Conservation (phyloP, 2,797 vertebrate species). For the Spinus pinus region DNA sequence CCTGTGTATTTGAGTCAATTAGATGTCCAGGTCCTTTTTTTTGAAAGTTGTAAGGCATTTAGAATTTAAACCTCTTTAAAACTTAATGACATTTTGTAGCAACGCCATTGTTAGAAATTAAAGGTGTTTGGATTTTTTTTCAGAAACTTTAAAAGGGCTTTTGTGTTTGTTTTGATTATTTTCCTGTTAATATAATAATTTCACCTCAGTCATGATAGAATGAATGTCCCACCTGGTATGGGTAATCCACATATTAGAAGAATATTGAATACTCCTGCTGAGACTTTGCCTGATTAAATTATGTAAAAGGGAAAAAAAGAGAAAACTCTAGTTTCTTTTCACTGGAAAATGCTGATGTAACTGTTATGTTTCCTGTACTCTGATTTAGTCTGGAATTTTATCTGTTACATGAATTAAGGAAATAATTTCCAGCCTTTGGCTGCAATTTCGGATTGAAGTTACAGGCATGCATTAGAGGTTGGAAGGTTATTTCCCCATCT, state of each 20-base stretch:
- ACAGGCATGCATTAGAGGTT: not conserved
- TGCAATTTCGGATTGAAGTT: not conserved
- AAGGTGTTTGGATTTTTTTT: rapidly evolving
- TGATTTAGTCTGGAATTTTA: not conserved
- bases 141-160: not conserved
- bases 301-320: not conserved
- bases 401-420: not conserved
- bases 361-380: not conserved
- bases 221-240: not conserved
- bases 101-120: not conserved
- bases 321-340: not conserved
- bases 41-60: not conserved
- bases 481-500: not conserved
- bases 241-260: not conserved
- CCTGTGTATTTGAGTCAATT: not conserved
- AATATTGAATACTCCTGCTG: not conserved
- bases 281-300: not conserved
- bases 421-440: not conserved
- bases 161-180: not conserved
- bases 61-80: not conserved
- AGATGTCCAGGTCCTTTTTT: not conserved
- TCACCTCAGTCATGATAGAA: not conserved
- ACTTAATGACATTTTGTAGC: not conserved
- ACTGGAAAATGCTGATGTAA: not conserved
- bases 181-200: not conserved